phyloP scores from a whole-genome alignment of 2,797 vertebrate genomes.

The Coranthus polyacanthus region DNA sequence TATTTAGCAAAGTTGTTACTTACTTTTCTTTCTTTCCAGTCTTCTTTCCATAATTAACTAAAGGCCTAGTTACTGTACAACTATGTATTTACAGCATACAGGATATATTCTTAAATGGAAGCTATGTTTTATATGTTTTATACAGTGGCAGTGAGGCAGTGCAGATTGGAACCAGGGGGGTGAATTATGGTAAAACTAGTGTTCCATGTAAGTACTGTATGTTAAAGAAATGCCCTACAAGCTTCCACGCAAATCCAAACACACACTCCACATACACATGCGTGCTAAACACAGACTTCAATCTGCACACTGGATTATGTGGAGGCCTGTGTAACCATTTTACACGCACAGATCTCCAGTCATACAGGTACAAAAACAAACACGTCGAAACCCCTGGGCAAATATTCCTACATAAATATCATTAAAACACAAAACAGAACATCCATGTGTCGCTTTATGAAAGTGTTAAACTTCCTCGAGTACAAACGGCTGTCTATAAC shows the following conservation, averaged over 20 bases:
- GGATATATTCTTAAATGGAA: no score
- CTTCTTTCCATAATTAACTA: neutral
- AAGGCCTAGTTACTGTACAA: neutral
- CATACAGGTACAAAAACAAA: constrained; percentile 64
- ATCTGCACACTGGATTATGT: constrained; percentile 30
- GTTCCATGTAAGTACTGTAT: constrained; percentile 11
- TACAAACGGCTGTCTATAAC: constrained; percentile 74
- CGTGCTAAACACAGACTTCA: constrained; percentile 7
- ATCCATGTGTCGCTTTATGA: constrained; percentile 72
- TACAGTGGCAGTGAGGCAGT: neutral
- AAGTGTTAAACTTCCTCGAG: constrained; percentile 64
- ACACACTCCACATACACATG: constrained; percentile 9
- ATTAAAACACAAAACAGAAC: constrained; percentile 76
- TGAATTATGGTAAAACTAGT: neutral
- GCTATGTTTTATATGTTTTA: neutral
- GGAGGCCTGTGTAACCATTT: constrained; percentile 29
- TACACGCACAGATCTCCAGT: constrained; percentile 46
- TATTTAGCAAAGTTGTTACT: neutral
- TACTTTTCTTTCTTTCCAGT: constrained; percentile 6
- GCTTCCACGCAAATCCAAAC: constrained; percentile 5
- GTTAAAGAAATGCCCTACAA: constrained; percentile 1
- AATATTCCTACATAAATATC: constrained; percentile 70
- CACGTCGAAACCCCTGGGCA: constrained; percentile 40
- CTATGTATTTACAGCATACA: neutral
- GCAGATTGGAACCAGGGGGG: constrained; percentile 9